Evolutionary conservation across 2,797 vertebrate species (phyloP), one percentile per base, ranked within the genome.

Genomic region (Limnodromus scolopaceus): DNA sequence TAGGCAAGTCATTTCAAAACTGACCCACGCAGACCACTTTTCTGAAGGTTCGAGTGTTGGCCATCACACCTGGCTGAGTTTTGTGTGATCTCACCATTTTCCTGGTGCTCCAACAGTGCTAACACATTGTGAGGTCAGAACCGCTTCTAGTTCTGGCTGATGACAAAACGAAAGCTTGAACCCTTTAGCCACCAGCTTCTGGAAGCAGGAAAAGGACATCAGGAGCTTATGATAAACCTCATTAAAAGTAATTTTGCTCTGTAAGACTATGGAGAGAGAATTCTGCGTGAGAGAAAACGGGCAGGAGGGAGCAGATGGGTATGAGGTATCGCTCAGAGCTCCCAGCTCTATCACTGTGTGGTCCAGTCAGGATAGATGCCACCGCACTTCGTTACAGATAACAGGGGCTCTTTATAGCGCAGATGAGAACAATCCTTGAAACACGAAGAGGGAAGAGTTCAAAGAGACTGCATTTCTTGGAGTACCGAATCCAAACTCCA

Each of bases 381-480:
- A 66, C 92, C 6, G 4, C 84, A n/a, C 93, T 90, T 89, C 2
- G 1, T 74, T 95, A 74, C 78, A 95, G 95, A 94, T 95, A 96
- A 94, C 86, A 68, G 78, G 60, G 55, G 25, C 84, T 87, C 92
- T 95, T 92, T 85, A 84, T 41, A 93, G 70, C 32, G 3, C 78
- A 95, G 88, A 95, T 89, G 93, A 97, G 93, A 95, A 91, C 86
- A 85, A 92, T 87, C 86, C 93, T 94, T 94, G 94, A 95, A 93
- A 94, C 64, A 92, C 84, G 93, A 92, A 96, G 84, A 92, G n/a
- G 69, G 84, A 89, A 12, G 55, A 41, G 74, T 89, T 96, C 93
- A 96, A 94, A 95, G 88, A 64, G 66, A 49, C 90, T 79, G 88
- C n/a, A 39, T 94, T 91, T 96, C 93, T 95, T 89, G 77, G 84